Conservation (phyloP, 1,140 invertebrate species). For the Pachyrhynchus sulphureomaculatus region DNA sequence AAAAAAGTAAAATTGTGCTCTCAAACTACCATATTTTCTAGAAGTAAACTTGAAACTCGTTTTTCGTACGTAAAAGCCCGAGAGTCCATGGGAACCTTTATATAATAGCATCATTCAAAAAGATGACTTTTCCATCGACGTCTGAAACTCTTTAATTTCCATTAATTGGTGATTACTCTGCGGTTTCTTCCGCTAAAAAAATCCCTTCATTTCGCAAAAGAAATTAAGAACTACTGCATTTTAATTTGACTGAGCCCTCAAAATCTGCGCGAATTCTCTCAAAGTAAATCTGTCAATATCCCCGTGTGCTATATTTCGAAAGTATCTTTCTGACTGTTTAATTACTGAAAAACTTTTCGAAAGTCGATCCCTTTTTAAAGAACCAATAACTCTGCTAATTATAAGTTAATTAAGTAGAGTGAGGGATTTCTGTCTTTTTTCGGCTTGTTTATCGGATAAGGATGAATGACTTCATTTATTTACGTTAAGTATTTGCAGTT, state of each 20-base stretch:
- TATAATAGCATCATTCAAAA: too few species aligned
- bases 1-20: too few species aligned
- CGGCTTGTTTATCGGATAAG: too few species aligned
- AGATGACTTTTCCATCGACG: conserved; percentile 19
- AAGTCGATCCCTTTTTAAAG: conserved; percentile 26
- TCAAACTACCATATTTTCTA: too few species aligned
- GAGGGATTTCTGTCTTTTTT: conserved; percentile 6
- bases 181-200: conserved; percentile 21
- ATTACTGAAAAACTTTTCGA: conserved; percentile 24
- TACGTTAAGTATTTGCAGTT: too few species aligned
- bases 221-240: conserved; percentile 26
- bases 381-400: conserved; percentile 28
- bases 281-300: conserved; percentile 29
- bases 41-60: too few species aligned
- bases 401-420: conserved; percentile 27
- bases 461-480: too few species aligned
- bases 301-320: conserved; percentile 27
- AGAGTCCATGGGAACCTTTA: too few species aligned
- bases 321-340: conserved; percentile 29
- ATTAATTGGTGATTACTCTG: conserved; percentile 25
- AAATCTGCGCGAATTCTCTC: conserved; percentile 18
- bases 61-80: too few species aligned
- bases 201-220: conserved; percentile 19
- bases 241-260: conserved; percentile 26
- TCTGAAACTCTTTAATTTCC: conserved; percentile 17